Evolutionary conservation across 2,797 vertebrate genomes (phyloP).

Genomic region (Platalea minor): DNA sequence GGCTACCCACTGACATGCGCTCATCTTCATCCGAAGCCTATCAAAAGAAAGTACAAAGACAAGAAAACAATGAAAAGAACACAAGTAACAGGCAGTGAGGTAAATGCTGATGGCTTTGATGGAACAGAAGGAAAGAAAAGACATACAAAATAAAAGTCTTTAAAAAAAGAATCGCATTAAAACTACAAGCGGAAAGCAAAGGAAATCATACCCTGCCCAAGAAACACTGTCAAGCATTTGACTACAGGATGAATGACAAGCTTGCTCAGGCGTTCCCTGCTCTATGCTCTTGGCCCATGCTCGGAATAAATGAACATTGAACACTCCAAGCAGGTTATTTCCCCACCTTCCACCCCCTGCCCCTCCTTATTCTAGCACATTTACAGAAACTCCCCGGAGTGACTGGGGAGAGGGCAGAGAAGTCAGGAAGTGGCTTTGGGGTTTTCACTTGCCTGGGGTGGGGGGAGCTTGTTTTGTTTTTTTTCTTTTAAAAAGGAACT

Average conservation of each 20-base stretch:
- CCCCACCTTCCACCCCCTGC: neutral
- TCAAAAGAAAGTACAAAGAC: conserved; percentile 46
- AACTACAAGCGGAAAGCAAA: neutral
- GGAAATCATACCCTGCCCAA: neutral
- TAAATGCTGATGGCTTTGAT: neutral
- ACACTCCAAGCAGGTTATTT: neutral
- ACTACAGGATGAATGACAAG: neutral
- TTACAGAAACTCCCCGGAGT: neutral
- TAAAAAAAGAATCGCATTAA: neutral
- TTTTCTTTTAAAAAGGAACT: neutral
- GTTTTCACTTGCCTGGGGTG: neutral
- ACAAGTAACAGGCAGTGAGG: neutral
- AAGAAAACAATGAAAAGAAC: conserved; percentile 34
- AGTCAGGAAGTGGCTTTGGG: conserved; percentile 23
- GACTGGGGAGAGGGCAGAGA: neutral
- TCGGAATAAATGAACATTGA: neutral
- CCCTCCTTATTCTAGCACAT: neutral
- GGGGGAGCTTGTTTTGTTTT: neutral
- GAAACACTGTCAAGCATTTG: neutral
- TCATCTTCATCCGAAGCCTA: conserved; percentile 93
- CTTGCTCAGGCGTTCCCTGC: neutral
- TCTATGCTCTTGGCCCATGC: neutral
- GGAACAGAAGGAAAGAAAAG: neutral
- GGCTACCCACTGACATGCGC: conserved; percentile 88
- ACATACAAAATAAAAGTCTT: neutral